These are phyloP conservation scores for Caenorhabditis sp. DNA, from an alignment of 2,888 invertebrate genomes.

Conservation along the genomic window DNA sequence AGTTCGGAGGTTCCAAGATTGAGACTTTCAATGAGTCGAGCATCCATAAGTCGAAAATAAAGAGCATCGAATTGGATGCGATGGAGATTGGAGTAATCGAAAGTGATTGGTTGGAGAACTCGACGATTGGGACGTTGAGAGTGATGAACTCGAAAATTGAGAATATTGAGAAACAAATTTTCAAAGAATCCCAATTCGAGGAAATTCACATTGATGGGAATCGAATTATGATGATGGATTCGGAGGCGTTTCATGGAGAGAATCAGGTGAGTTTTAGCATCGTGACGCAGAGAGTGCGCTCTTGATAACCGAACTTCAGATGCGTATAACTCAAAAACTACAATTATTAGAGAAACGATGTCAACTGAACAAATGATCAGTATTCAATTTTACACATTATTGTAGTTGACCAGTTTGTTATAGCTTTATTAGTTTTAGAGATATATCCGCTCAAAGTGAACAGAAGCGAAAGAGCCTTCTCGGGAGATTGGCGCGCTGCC, in stretches of 20 bases:
- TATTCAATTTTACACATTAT: no score
- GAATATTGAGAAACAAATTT: slow-evolving; percentile 25
- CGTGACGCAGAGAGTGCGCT: no score
- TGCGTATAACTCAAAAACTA: no score
- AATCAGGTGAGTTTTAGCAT: slow-evolving; percentile 31
- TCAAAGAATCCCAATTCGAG: slow-evolving; percentile 34
- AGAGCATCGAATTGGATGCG: slow-evolving; percentile 26
- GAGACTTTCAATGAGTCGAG: slow-evolving; percentile 11
- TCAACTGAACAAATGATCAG: no score
- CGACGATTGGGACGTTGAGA: slow-evolving; percentile 21
- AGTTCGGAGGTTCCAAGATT: slow-evolving; percentile 13
- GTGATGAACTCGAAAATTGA: slow-evolving; percentile 47
- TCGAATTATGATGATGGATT: slow-evolving; percentile 48
- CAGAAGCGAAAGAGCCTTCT: no score
- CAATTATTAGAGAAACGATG: no score
- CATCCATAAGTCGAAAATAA: slow-evolving; percentile 52
- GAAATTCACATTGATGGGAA: slow-evolving; percentile 41
- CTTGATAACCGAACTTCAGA: no score
- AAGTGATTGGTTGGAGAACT: slow-evolving; percentile 37
- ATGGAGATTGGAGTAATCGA: slow-evolving; percentile 37
- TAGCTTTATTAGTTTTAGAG: no score
- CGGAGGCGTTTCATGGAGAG: slow-evolving; percentile 51
- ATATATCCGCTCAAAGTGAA: no score
- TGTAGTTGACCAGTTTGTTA: no score
- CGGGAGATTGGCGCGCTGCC: no score